Percentiles rank a stretch among this genome's conserved stretches.
Conservation (phyloP, 2,888 invertebrate genomes). For the Caenorhabditis angaria region DNA sequence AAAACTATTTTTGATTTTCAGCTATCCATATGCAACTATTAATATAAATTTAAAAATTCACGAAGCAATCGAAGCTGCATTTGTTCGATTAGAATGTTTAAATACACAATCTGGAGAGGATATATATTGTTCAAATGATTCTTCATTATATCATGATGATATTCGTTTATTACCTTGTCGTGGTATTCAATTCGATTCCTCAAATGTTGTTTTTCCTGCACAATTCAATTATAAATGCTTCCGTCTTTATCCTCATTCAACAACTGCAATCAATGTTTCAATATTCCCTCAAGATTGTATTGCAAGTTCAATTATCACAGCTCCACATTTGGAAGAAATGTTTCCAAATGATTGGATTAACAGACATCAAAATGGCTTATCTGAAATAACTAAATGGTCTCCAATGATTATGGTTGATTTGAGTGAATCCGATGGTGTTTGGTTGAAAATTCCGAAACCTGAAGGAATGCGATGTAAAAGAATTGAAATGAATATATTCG, state of each 20-base stretch:
- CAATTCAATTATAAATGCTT: constrained; percentile 60
- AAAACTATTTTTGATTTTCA: constrained; percentile 32
- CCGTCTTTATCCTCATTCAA: constrained; percentile 52
- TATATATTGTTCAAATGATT: constrained; percentile 57
- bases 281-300: constrained; percentile 56
- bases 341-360: background rate
- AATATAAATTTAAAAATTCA: constrained; percentile 49
- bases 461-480: constrained; percentile 17
- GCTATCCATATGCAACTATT: constrained; percentile 56
- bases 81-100: constrained; percentile 57
- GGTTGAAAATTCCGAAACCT: constrained; percentile 35
- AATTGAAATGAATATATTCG: constrained; percentile 17
- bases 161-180: constrained; percentile 30
- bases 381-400: constrained; percentile 43
- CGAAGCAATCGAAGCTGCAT: constrained; percentile 31
- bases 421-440: constrained; percentile 42
- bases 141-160: constrained; percentile 17
- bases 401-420: constrained; percentile 58
- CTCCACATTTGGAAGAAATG: background rate
- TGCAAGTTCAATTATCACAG: constrained; percentile 4
- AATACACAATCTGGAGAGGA: constrained; percentile 54
- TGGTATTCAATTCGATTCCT: constrained; percentile 7
- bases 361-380: background rate
- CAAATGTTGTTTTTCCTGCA: constrained; percentile 16
- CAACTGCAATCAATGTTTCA: constrained; percentile 58